Conservation (phyloP, 2,888 invertebrate species). For the Tetropium fuscum region DNA sequence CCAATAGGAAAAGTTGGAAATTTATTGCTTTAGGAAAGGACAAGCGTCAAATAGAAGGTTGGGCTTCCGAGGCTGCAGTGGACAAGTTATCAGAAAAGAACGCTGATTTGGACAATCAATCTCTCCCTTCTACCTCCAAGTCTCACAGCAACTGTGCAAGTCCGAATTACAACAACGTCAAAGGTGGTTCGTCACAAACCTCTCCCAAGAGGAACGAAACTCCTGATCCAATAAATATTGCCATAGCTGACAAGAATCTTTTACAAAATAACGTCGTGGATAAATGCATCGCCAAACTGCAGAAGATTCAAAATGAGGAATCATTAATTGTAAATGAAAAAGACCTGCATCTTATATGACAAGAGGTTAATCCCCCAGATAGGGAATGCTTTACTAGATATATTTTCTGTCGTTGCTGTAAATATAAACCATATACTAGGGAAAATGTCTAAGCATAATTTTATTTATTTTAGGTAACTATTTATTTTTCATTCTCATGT, state of each 20-base stretch:
- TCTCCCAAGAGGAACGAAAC: constrained; percentile 36
- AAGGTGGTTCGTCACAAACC: constrained; percentile 29
- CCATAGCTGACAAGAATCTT: constrained; percentile 22
- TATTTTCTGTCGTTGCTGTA: constrained; percentile 66
- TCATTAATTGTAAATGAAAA: constrained; percentile 49
- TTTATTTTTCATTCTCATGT: constrained; percentile 35
- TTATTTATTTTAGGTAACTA: constrained; percentile 45
- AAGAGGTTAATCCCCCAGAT: constrained; percentile 60
- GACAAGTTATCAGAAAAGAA: constrained; percentile 48
- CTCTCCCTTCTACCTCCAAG: constrained; percentile 61
- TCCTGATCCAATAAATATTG: constrained; percentile 29
- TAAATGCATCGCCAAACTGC: constrained; percentile 48
- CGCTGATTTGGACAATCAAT: constrained; percentile 55
- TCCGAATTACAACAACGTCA: constrained; percentile 46
- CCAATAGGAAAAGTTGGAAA: constrained; percentile 60
- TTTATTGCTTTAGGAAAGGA: constrained; percentile 61
- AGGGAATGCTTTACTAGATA: constrained; percentile 63
- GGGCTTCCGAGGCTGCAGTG: constrained; percentile 58
- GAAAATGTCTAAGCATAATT: constrained; percentile 61
- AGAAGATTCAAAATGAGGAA: constrained; percentile 54
- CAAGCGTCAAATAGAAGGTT: constrained; percentile 56
- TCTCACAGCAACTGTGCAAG: constrained; percentile 58
- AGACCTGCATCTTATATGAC: constrained; percentile 60
- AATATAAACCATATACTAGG: constrained; percentile 62
- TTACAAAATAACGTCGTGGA: constrained; percentile 43